Evolutionary conservation across 2,888 invertebrate species (phyloP).

Genomic region (Rhingia rostrata): DNA sequence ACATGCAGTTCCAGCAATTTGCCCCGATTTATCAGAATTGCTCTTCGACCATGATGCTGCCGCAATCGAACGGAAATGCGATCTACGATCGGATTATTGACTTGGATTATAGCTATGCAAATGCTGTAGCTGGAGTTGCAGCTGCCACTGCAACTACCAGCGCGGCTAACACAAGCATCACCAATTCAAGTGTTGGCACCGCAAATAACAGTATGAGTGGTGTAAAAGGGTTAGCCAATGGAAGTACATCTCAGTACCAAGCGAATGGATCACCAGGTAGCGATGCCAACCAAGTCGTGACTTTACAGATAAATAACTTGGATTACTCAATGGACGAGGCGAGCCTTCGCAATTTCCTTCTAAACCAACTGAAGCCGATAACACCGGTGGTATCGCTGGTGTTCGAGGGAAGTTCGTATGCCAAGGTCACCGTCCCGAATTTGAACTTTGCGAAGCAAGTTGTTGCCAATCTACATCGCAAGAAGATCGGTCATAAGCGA

Average conservation of each 20-base stretch:
- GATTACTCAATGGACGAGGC: slow-evolving; percentile 82
- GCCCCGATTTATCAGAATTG: slow-evolving; percentile 78
- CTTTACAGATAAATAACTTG: slow-evolving; percentile 82
- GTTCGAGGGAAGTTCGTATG: slow-evolving; percentile 82
- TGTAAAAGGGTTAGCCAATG: slow-evolving; percentile 25
- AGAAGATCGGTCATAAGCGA: slow-evolving; percentile 91
- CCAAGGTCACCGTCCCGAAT: slow-evolving; percentile 83
- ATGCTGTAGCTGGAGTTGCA: slow-evolving; percentile 56
- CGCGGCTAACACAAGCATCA: slow-evolving; percentile 20
- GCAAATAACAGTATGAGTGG: slow-evolving; percentile 13
- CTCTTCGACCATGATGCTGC: slow-evolving; percentile 39
- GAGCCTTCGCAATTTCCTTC: slow-evolving; percentile 80
- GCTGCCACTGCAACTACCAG: slow-evolving; percentile 50
- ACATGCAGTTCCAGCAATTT: slow-evolving; percentile 75
- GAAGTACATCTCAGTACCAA: slow-evolving; percentile 43
- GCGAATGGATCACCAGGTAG: slow-evolving; percentile 70
- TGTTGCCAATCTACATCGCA: slow-evolving; percentile 91
- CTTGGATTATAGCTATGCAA: slow-evolving; percentile 63
- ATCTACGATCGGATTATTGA: slow-evolving; percentile 51
- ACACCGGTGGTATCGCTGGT: slow-evolving; percentile 82
- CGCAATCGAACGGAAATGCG: slow-evolving; percentile 21
- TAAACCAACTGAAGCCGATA: slow-evolving; percentile 82
- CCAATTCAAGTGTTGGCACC: background rate
- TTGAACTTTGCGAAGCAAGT: slow-evolving; percentile 85
- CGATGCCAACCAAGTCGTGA: slow-evolving; percentile 79